Base-by-base conservation (phyloP, 2,888 invertebrate genomes). In the Pristionchus arcanus region DNA sequence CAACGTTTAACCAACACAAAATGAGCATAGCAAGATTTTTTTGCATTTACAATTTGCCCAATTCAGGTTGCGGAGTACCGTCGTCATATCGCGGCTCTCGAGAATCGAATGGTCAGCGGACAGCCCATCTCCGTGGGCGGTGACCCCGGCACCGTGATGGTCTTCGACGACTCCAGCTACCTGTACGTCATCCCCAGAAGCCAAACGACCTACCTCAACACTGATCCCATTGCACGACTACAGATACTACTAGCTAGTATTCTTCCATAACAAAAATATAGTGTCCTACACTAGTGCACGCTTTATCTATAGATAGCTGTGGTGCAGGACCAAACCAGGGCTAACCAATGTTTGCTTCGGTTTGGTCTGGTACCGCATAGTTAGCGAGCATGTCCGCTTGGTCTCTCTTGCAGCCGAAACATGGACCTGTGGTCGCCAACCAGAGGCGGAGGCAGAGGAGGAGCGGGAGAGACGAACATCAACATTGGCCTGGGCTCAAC, bases 21-120 rank as follows among this genome's bases (percentile, higher is more conserved):
- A n/a, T n/a, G n/a, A n/a, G n/a, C n/a, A n/a, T n/a, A n/a, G n/a
- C n/a, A n/a, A n/a, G n/a, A n/a, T n/a, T n/a, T n/a, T 53, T 53
- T 53, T 15, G 49, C 7, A 53, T 53, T 11, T 53, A 53, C 7
- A 53, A 53, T 11, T 7, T 53, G 7, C 9, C 31, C 31, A 7
- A 68, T 91, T 53, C 55, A 94, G 94, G 91, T 94, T 4, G 92
- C 92, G 74, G 95, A 95, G 90, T 95, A 95, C 90, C 94, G 95
- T 77, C 94, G 93, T 66, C 94, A 95, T 90, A 94, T 95, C 90
- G 92, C 94, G 37, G 94, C 94, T 42, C 91, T 95, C 42, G 94
- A 94, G 90, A 92, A 92, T 31, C 92, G 92, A 83, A 91, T 94
- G 92, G 74, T 34, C 16, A 37, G 68, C n/a, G 89, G 86, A 16